phyloP scores from a whole-genome alignment of 2,113 vertebrate species.

The Etheostoma spectabile region DNA sequence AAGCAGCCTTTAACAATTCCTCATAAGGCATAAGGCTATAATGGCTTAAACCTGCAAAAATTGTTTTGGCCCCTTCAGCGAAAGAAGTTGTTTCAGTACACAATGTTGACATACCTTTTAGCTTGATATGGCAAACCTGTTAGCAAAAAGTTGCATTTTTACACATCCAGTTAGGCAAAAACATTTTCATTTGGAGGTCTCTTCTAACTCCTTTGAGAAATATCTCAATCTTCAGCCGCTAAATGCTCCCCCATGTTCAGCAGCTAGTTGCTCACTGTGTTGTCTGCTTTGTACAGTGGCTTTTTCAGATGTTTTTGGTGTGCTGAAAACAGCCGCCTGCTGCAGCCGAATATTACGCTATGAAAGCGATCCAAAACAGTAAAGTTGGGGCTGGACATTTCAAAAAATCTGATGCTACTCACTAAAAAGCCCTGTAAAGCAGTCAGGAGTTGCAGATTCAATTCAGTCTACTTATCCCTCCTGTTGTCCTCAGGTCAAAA shows the following conservation, averaged over 20 bases:
- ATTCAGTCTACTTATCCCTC: too few relatives aligned
- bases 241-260: neutral
- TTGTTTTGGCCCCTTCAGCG: neutral
- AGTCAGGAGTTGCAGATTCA: neutral
- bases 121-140: neutral
- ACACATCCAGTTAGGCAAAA: neutral
- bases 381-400: neutral
- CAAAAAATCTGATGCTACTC: conserved; percentile 8
- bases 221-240: neutral
- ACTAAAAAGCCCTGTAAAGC: neutral
- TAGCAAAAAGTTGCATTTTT: neutral
- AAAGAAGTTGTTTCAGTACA: neutral
- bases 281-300: neutral
- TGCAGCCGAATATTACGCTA: neutral
- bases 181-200: neutral
- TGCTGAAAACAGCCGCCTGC: neutral
- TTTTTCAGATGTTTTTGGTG: neutral
- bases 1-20: too few relatives aligned
- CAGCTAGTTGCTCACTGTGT: neutral
- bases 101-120: neutral
- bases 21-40: too few relatives aligned
- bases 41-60: too few relatives aligned
- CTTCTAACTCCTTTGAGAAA: neutral
- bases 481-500: too few relatives aligned
- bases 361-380: neutral